A percentile compares a stretch with the other conserved stretches of the same genome.
phyloP scores from a whole-genome alignment of 2,797 vertebrate genomes.

The Poecilia wingei region DNA sequence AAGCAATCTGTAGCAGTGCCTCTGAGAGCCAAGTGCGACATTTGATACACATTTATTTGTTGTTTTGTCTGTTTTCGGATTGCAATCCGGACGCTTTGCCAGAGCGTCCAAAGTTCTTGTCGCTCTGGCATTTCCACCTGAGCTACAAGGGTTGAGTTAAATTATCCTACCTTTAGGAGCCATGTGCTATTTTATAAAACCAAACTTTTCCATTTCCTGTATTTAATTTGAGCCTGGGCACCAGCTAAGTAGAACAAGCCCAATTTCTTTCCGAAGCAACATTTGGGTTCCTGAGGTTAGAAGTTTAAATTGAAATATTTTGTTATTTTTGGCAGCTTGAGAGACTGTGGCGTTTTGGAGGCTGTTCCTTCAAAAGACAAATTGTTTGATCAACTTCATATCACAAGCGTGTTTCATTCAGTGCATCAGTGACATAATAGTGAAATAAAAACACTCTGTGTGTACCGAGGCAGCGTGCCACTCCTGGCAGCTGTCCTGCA shows the following conservation, averaged over 20 bases:
- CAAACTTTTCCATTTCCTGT: conserved; percentile 50
- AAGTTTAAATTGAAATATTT: conserved; percentile 1
- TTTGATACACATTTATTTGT: conserved; percentile 6
- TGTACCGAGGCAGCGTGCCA: conserved; percentile 51
- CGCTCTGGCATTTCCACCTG: neutral
- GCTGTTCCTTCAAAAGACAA: neutral
- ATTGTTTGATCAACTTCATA: neutral
- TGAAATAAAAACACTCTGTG: conserved; percentile 39
- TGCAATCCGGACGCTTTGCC: too few species aligned
- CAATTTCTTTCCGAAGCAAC: conserved; percentile 13
- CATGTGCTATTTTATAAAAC: conserved; percentile 25
- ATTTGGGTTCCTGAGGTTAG: conserved; percentile 42
- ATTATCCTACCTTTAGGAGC: conserved; percentile 17
- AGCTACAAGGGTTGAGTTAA: conserved; percentile 17
- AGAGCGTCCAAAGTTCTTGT: neutral
- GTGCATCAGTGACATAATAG: conserved; percentile 37
- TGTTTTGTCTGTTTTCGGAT: conserved; percentile 10
- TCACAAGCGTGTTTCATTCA: neutral
- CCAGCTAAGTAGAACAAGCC: conserved; percentile 16
- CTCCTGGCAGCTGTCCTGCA: conserved; percentile 52
- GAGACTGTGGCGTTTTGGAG: neutral
- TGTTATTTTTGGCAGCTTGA: neutral
- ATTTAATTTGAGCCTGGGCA: conserved; percentile 37
- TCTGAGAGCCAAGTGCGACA: conserved; percentile 17
- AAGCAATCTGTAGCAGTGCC: conserved; percentile 5